These are phyloP conservation scores for Trematomus bernacchii DNA, from an alignment of 2,797 vertebrate species.

Conservation along the genomic window DNA sequence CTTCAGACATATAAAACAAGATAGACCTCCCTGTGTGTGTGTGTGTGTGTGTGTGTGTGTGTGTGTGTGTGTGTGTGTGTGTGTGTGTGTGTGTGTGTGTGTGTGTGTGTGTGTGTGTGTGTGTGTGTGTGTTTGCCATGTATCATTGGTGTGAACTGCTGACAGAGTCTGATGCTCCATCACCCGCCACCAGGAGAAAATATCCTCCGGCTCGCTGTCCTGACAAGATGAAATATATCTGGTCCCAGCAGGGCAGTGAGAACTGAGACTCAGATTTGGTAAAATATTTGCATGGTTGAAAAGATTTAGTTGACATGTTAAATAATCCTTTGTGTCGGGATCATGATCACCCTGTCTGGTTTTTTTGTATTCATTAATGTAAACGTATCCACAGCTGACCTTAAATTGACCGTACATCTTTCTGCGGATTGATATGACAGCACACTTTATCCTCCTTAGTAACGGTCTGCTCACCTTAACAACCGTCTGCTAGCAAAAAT, in stretches of 20 bases:
- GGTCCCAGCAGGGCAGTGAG: neutral
- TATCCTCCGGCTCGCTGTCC: constrained; percentile 64
- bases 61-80: constrained; percentile 1
- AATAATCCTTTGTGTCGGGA: too few species aligned
- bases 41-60: neutral
- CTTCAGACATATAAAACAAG: constrained; percentile 9
- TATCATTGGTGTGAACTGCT: constrained; percentile 67
- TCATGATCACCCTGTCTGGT: too few species aligned
- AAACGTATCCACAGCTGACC: too few species aligned
- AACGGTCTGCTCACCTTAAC: too few species aligned
- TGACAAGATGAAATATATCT: constrained; percentile 65
- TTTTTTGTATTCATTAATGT: too few species aligned
- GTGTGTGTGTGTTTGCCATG: constrained; percentile 48
- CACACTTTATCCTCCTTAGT: too few species aligned
- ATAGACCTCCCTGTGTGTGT: neutral
- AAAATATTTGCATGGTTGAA: too few species aligned
- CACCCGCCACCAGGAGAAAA: constrained; percentile 67
- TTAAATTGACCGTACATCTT: too few species aligned
- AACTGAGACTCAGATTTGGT: too few species aligned
- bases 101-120: neutral
- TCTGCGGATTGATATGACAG: too few species aligned
- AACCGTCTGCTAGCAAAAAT: too few species aligned
- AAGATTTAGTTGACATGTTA: too few species aligned
- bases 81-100: constrained; percentile 5
- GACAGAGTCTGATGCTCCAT: constrained; percentile 64